Conservation (phyloP, 2,797 vertebrate genomes). For the Gymnoscopelus braueri region DNA sequence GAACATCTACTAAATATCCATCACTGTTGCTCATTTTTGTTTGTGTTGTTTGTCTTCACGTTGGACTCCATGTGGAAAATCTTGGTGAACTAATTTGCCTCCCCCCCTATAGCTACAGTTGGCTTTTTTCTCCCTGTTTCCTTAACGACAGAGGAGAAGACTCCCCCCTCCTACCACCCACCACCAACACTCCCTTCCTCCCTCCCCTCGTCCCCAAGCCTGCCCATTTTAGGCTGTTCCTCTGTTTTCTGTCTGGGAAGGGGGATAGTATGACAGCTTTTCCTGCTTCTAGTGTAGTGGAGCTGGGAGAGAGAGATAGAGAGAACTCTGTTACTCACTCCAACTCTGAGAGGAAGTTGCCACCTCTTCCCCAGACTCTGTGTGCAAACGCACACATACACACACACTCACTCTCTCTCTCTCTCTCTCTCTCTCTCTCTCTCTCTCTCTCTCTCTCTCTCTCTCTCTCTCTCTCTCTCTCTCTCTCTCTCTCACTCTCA, state of each 20-base stretch:
- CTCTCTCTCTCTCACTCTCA: slow-evolving; percentile 20
- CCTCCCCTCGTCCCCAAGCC: slow-evolving; percentile 64
- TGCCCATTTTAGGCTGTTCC: slow-evolving; percentile 85
- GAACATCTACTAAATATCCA: slow-evolving; percentile 8
- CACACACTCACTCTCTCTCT: slow-evolving; percentile 3
- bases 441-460: neutral
- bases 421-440: slow-evolving; percentile 1
- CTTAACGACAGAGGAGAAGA: slow-evolving; percentile 66
- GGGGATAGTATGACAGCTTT: slow-evolving; percentile 78
- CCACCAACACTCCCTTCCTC: slow-evolving; percentile 25
- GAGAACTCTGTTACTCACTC: slow-evolving; percentile 70
- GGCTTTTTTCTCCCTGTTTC: slow-evolving; percentile 67
- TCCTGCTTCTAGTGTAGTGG: slow-evolving; percentile 71
- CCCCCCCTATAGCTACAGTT: slow-evolving; percentile 30
- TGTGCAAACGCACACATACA: neutral
- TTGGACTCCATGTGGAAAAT: slow-evolving; percentile 70
- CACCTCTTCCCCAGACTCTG: slow-evolving; percentile 74
- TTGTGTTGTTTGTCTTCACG: slow-evolving; percentile 45
- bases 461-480: slow-evolving; percentile 3
- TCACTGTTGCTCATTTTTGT: slow-evolving; percentile 21
- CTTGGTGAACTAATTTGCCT: slow-evolving; percentile 63
- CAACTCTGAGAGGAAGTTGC: slow-evolving; percentile 78
- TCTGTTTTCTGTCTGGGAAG: slow-evolving; percentile 61
- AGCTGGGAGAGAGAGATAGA: slow-evolving; percentile 62
- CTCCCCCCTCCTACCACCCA: slow-evolving; percentile 26